These are phyloP conservation scores for Zenarchopterus dispar DNA, from an alignment of 2,797 vertebrate species.

Conservation along the genomic window DNA sequence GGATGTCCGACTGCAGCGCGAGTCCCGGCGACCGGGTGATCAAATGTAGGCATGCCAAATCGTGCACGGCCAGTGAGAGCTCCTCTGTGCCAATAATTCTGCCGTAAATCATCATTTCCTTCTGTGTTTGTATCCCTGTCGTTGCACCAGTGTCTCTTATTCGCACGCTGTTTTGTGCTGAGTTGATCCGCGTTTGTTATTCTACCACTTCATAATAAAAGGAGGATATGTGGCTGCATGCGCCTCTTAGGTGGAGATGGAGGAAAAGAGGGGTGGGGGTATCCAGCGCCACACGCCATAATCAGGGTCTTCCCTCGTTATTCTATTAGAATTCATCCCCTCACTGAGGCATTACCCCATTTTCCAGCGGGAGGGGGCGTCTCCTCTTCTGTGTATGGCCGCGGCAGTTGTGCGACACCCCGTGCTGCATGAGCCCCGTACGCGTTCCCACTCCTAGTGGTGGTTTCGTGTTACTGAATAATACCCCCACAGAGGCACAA, in stretches of 20 bases:
- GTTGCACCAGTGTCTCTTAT: constrained; percentile 38
- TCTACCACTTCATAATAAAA: constrained; percentile 39
- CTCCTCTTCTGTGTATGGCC: constrained; percentile 52
- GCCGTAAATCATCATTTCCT: constrained; percentile 26
- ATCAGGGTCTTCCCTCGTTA: constrained; percentile 78
- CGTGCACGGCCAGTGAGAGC: constrained; percentile 55
- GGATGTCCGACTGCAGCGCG: constrained; percentile 84
- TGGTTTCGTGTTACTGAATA: constrained; percentile 79
- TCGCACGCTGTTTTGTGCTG: constrained; percentile 21
- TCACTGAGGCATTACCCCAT: constrained; percentile 72
- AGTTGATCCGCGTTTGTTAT: constrained; percentile 11
- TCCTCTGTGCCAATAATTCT: constrained; percentile 43
- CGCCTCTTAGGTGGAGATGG: constrained; percentile 38
- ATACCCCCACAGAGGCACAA: constrained; percentile 66
- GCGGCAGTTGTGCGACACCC: constrained; percentile 59
- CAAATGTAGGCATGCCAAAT: constrained; percentile 79
- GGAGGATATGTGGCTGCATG: constrained; percentile 47
- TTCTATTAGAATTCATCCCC: constrained; percentile 75
- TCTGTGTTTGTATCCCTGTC: constrained; percentile 43
- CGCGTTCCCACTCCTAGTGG: constrained; percentile 78
- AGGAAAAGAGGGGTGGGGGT: constrained; percentile 22
- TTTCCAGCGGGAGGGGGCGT: constrained; percentile 55
- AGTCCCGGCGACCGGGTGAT: constrained; percentile 81
- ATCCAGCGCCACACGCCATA: constrained; percentile 57
- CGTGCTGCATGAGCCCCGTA: constrained; percentile 67